Evolutionary conservation across 2,113 vertebrate species (phyloP).

Genomic region (Salminus brasiliensis): DNA sequence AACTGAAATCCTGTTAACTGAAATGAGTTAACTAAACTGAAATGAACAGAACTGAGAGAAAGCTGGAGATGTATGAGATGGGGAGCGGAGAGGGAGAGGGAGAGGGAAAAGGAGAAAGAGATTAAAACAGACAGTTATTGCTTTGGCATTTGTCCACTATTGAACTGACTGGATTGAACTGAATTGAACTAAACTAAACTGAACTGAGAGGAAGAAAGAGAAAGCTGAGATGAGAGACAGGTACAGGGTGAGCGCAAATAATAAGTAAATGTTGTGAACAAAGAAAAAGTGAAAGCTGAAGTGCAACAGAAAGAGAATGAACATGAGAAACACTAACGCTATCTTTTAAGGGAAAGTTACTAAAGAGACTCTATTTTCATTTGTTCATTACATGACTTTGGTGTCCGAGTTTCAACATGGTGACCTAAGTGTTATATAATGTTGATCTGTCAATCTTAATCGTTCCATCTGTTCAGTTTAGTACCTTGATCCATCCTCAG

Average conservation of each 20-base stretch:
- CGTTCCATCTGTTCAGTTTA: too few relatives aligned
- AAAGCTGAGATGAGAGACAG: not conserved
- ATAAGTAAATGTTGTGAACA: not conserved
- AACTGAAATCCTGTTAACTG: not conserved
- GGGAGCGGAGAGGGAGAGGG: not conserved
- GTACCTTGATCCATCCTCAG: too few relatives aligned
- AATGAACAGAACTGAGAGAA: conserved; percentile 16
- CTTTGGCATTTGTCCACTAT: not conserved
- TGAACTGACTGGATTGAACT: not conserved
- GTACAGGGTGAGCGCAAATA: not conserved
- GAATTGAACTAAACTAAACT: not conserved
- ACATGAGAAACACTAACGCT: too few relatives aligned
- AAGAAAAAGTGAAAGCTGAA: not conserved
- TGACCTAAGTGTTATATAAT: too few relatives aligned
- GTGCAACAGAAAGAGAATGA: too few relatives aligned
- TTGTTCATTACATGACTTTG: too few relatives aligned
- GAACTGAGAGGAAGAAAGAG: not conserved
- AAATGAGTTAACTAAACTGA: conserved; percentile 1
- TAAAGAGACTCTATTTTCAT: too few relatives aligned
- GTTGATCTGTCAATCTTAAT: too few relatives aligned
- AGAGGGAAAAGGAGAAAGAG: not conserved
- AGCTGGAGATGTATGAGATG: not conserved
- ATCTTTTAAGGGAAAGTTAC: too few relatives aligned
- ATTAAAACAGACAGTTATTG: conserved; percentile 2
- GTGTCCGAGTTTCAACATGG: too few relatives aligned